Evolutionary conservation across 2,797 vertebrate genomes (phyloP), one percentile per base, ranked within the genome.

Genomic region (Phrynocephalus forsythii): DNA sequence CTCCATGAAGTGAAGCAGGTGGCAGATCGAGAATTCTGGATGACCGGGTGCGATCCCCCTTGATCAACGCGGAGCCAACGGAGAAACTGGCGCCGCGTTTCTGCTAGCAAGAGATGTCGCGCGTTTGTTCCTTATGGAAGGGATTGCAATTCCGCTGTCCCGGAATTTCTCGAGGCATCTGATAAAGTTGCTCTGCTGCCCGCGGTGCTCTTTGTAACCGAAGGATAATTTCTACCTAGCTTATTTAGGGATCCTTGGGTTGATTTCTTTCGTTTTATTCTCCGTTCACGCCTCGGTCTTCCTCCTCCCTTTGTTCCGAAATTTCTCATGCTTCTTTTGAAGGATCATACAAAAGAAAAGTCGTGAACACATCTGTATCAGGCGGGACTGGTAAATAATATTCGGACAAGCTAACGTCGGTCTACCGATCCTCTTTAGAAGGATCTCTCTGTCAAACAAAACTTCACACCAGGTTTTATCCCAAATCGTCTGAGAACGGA

Each of bases 261-360:
- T 63, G 60, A 63, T 63, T 20, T 63, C 60, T 63, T 63, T 63
- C 18, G 5, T 18, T 63, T 9, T 56, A 56, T 56, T 56, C 52
- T 20, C 18, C 15, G 60, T 63, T 63, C 52, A 11, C 8, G 52
- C 52, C 60, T 63, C 3, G 16, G 60, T 63, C 18, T 20, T 63
- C 38, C 38, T 63, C 3, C 2, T 13, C 60, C 13, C 15, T 63
- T 63, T 63, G 60, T 3, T 63, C 60, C 13, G 18, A 63, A 63
- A 63, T 63, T 63, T 63, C 18, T 18, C 15, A 63, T 63, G 60
- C 38, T 44, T 44, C 38, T 44, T 44, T 44, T 44, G 4, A 20
- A 63, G 15, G 60, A 63, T 16, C 60, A 63, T 18, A 77, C 87
- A 94, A 2, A 90, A 94, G 94, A 92, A 95, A 94, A 94, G 86